phyloP scores from a whole-genome alignment of 2,113 vertebrate genomes.

The Brachyhypopomus occidentalis region DNA sequence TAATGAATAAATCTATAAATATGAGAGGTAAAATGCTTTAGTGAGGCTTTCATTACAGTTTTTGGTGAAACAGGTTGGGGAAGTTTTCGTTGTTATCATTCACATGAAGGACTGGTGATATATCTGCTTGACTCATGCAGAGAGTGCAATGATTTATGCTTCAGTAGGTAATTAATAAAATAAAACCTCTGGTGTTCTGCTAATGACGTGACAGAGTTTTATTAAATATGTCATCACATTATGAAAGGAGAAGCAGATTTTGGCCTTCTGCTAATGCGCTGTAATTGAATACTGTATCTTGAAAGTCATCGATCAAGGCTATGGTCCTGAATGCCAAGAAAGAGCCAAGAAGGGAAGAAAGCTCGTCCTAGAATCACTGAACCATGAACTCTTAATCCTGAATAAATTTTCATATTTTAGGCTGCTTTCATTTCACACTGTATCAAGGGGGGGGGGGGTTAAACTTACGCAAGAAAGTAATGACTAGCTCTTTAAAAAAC shows the following conservation, averaged over 20 bases:
- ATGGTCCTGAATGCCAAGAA: constrained; percentile 33
- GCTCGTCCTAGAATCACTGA: constrained; percentile 46
- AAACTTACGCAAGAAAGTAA: constrained; percentile 14
- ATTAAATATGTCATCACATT: constrained; percentile 39
- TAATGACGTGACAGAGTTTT: constrained; percentile 27
- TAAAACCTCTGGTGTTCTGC: neutral
- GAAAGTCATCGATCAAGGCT: constrained; percentile 33
- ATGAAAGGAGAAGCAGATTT: constrained; percentile 28
- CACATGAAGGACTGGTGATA: neutral
- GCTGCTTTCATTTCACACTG: constrained; percentile 17
- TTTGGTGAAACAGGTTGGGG: neutral
- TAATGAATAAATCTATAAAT: neutral
- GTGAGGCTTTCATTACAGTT: neutral
- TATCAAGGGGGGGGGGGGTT: constrained; percentile 3
- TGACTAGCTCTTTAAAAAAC: constrained; percentile 12
- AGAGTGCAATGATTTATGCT: constrained; percentile 4
- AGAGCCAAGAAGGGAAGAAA: constrained; percentile 41
- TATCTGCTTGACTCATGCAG: neutral
- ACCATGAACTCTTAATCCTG: constrained; percentile 47
- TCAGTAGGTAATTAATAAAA: constrained; percentile 30
- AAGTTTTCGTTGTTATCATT: neutral
- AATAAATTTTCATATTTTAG: constrained; percentile 48
- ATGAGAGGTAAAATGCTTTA: neutral
- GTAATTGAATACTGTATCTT: constrained; percentile 43
- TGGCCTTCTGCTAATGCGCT: constrained; percentile 35